These are phyloP conservation scores for Drosophila mimica DNA, from an alignment of 2,888 invertebrate genomes.

Conservation along the genomic window DNA sequence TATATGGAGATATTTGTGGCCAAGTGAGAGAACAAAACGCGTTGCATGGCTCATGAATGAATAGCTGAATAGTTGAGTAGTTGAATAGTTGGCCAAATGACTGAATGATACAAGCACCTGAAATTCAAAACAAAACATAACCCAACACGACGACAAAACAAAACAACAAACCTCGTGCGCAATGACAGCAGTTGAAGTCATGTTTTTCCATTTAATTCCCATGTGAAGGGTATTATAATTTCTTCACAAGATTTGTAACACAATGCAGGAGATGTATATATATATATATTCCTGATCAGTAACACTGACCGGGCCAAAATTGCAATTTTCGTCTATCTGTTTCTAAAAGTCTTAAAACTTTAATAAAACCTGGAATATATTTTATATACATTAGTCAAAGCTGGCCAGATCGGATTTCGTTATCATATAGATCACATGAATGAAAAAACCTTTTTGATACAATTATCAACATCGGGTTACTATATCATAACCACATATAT, in stretches of 20 bases:
- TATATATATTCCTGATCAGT: background rate
- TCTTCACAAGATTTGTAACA: background rate
- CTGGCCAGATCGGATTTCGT: background rate
- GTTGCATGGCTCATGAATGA: constrained; percentile 79
- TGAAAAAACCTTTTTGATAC: background rate
- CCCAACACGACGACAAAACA: constrained; percentile 55
- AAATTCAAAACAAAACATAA: constrained; percentile 78
- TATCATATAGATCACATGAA: background rate
- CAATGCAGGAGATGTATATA: background rate
- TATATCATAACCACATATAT: background rate
- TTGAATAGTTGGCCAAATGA: constrained; percentile 75
- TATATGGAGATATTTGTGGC: constrained; percentile 52
- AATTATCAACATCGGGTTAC: background rate
- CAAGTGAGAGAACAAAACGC: constrained; percentile 69
- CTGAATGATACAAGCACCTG: constrained; percentile 80
- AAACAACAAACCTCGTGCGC: constrained; percentile 68
- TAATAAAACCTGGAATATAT: background rate
- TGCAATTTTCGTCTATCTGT: background rate
- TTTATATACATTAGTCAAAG: background rate
- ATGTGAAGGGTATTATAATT: background rate
- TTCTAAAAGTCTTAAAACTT: background rate
- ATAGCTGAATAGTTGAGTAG: constrained; percentile 66
- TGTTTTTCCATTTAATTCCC: constrained; percentile 42
- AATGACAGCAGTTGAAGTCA: constrained; percentile 81
- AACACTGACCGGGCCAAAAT: background rate